Evolutionary conservation across 1,140 invertebrate species (phyloP).

Genomic region (Trinorchestia longiramus): DNA sequence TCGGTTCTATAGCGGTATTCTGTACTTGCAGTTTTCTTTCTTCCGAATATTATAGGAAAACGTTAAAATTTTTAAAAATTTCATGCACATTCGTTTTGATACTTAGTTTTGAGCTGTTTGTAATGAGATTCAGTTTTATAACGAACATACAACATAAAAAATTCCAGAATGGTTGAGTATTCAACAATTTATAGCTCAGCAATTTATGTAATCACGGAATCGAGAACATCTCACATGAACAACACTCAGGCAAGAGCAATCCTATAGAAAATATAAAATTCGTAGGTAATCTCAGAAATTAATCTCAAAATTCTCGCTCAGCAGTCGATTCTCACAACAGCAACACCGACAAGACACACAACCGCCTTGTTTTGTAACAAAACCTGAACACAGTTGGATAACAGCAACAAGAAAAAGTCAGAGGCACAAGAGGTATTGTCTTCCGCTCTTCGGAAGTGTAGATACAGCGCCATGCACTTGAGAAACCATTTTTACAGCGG

Average conservation of each 20-base stretch:
- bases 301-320: not conserved
- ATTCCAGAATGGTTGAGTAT: not conserved
- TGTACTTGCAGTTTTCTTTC: not conserved
- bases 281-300: not conserved
- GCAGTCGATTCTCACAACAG: conserved; percentile 3
- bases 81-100: not conserved
- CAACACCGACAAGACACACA: conserved; percentile 31
- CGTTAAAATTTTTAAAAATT: not conserved
- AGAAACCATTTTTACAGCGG: not conserved
- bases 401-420: conserved; percentile 48
- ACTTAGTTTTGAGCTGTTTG: not conserved
- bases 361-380: conserved; percentile 32
- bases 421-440: conserved; percentile 47
- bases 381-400: conserved; percentile 47
- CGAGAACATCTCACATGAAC: not conserved
- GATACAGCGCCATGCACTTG: not conserved
- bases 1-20: not conserved
- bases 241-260: not conserved
- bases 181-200: not conserved
- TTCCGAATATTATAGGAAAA: not conserved
- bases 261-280: conserved; percentile 24
- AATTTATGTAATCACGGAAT: not conserved
- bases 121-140: not conserved
- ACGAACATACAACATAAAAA: not conserved
- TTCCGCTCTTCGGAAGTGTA: conserved; percentile 12